Evolutionary conservation across 2,113 vertebrate genomes (phyloP).

Genomic region (Spheniscus mendiculus): DNA sequence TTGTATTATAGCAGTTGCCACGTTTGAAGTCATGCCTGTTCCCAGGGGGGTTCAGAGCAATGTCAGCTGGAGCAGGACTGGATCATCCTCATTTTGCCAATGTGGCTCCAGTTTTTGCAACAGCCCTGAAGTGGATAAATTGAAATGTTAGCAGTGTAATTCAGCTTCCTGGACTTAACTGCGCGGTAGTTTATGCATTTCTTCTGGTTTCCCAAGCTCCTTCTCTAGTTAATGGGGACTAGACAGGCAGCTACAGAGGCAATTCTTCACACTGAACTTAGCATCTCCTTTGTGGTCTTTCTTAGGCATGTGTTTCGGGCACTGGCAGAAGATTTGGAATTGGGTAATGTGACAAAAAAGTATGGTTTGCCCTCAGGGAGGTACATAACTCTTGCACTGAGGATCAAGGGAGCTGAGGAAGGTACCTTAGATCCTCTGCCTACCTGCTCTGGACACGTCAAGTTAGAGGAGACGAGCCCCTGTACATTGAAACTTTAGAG

Average conservation of each 20-base stretch:
- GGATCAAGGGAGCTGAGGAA: not conserved
- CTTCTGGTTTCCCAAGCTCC: not conserved
- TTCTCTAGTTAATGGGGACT: not conserved
- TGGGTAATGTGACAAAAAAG: not conserved
- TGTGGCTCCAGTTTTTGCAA: not conserved
- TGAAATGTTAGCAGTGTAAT: not conserved
- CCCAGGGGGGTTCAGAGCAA: not conserved
- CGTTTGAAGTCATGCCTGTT: not conserved
- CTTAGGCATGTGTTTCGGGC: not conserved
- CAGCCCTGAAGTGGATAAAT: not conserved
- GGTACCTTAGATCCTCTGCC: not conserved
- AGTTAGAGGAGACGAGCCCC: not conserved
- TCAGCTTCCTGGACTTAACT: not conserved
- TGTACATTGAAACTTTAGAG: not conserved
- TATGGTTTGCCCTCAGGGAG: not conserved
- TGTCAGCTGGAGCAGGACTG: not conserved
- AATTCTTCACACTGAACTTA: not conserved
- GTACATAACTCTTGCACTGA: not conserved
- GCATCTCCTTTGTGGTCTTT: not conserved
- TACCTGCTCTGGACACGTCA: not conserved
- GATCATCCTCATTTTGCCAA: not conserved
- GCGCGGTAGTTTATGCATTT: not conserved
- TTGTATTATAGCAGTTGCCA: not conserved
- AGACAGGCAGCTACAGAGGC: not conserved
- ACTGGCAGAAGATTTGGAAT: not conserved